Base-by-base conservation (phyloP, 2,797 vertebrate genomes). In the Pterois miles region DNA sequence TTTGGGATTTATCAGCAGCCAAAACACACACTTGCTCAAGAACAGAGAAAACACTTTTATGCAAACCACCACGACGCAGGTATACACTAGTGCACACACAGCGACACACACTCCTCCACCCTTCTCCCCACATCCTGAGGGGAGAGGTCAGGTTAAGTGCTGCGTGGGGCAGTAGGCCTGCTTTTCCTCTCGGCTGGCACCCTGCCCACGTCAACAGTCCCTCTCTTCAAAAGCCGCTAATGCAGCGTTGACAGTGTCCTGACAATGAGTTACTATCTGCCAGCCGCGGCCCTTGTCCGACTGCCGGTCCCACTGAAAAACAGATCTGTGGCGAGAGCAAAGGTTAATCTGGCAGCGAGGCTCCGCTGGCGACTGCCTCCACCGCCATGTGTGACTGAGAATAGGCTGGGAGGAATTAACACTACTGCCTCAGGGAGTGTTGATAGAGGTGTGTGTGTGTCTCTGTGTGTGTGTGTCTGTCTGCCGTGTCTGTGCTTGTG, bases 271-370 rank as follows among this genome's bases (percentile, higher is more conserved):
- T 87, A 90, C 82, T 93, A 92, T 93, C 91, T 78, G 74, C 86
- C 91, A 89, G 86, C 71, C 76, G 2, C 23, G 86, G 84, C 82
- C 88, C 77, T 83, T 68, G 84, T 86, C 84, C 46, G 66, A 80
- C 77, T 80, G 78, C 70, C 46, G 80, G 88, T 81, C 90, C 80
- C 84, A 60, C 89, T 86, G 86, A 91, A 93, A 92, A 94, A 93
- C 93, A 92, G 90, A 91, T 94, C 92, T 75, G 79, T 83, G 83
- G 86, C 14, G 50, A 83, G 91, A 88, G 90, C 92, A 94, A 92
- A 94, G 91, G 93, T 93, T 94, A 93, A 93, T 93, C 93, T 88
- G 89, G 89, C 93, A 84, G 91, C 33, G 89, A 93, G 92, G 87
- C 86, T 92, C 83, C 34, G 18, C 86, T 72, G 86, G 85, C 63